Conservation (phyloP, 2,113 vertebrate genomes). For the Cyprinus carpio region DNA sequence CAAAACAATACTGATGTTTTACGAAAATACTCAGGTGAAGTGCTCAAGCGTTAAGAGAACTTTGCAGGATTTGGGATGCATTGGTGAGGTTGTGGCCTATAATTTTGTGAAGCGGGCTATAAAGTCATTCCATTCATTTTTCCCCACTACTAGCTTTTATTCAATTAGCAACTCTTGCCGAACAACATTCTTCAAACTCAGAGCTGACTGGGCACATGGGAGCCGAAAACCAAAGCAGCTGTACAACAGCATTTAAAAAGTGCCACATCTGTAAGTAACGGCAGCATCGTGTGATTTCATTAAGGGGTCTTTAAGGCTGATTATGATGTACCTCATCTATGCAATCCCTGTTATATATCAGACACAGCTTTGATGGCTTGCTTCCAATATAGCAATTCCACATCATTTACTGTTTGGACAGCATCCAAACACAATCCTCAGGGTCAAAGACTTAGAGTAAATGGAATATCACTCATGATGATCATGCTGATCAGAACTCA, state of each 20-base stretch:
- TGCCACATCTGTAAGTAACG: not conserved
- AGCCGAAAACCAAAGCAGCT: not conserved
- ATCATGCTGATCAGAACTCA: conserved; percentile 35
- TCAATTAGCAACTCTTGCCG: conserved; percentile 29
- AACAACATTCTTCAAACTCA: conserved; percentile 16
- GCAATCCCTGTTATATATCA: conserved; percentile 5
- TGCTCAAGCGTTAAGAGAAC: not conserved
- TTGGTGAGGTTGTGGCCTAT: conserved; percentile 12
- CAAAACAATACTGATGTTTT: not conserved
- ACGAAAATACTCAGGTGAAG: not conserved
- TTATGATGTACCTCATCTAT: not conserved
- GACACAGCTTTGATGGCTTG: not conserved
- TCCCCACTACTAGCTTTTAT: not conserved
- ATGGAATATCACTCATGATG: conserved; percentile 13
- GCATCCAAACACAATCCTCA: conserved; percentile 20
- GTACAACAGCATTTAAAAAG: not conserved
- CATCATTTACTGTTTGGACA: conserved; percentile 38
- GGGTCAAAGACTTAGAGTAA: conserved; percentile 33
- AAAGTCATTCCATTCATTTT: conserved; percentile 29
- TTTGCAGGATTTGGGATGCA: not conserved
- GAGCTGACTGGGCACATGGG: not conserved
- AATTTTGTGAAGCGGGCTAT: conserved; percentile 10
- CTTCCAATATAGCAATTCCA: conserved; percentile 22
- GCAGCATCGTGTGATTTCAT: not conserved
- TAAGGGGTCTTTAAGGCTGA: not conserved